These are phyloP conservation scores for Arctopsyche grandis DNA, from an alignment of 1,140 invertebrate species.

Conservation along the genomic window DNA sequence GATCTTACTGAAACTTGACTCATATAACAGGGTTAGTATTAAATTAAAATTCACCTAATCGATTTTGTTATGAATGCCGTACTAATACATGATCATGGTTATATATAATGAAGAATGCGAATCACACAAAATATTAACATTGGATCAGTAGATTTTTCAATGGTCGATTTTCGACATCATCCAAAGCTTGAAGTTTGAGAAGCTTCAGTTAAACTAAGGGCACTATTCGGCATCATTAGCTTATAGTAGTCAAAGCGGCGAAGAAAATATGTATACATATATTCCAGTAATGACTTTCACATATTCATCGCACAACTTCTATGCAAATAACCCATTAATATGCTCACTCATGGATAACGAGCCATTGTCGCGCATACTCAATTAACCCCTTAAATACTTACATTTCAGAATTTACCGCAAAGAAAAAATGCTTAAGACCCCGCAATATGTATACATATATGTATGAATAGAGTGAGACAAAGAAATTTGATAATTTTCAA, in stretches of 20 bases:
- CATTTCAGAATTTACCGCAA: not conserved
- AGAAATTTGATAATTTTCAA: no score
- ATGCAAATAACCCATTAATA: conserved; percentile 40
- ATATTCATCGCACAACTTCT: conserved; percentile 39
- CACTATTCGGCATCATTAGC: conserved; percentile 29
- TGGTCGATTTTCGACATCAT: no score
- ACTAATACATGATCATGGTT: no score
- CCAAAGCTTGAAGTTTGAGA: not conserved
- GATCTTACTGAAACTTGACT: no score
- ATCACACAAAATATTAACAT: not conserved
- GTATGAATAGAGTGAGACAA: not conserved
- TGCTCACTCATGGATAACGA: conserved; percentile 38
- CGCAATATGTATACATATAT: not conserved
- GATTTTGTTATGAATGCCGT: no score
- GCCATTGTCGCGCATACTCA: conserved; percentile 13
- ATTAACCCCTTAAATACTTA: conserved; percentile 10
- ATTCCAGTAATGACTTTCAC: conserved; percentile 37
- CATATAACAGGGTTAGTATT: no score
- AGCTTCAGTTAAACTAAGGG: not conserved
- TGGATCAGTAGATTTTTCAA: not conserved
- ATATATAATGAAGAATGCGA: no score
- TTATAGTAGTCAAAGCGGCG: not conserved
- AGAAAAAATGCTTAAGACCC: not conserved
- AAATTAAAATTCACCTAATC: no score
- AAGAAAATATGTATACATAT: not conserved